phyloP scores from a whole-genome alignment of 2,113 vertebrate species.

The Struthio camelus region DNA sequence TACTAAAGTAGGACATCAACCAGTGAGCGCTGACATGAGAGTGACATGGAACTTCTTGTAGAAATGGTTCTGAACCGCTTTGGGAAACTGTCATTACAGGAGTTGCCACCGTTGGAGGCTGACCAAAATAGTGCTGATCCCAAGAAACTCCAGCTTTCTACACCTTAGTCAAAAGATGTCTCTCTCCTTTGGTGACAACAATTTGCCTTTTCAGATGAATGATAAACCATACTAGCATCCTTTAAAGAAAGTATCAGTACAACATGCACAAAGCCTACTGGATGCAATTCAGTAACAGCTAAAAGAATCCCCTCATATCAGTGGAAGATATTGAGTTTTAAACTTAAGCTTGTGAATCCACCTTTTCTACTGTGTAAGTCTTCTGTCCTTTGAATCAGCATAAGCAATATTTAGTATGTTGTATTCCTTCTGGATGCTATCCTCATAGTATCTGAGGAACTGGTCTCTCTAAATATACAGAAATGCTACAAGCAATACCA shows the following conservation, averaged over 20 bases:
- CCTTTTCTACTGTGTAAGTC: background rate
- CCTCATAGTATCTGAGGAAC: background rate
- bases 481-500: background rate
- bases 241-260: background rate
- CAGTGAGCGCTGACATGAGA: background rate
- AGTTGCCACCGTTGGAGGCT: rapidly evolving
- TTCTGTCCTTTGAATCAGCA: background rate
- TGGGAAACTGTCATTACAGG: background rate
- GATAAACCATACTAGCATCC: background rate
- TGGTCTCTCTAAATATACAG: background rate
- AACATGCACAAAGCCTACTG: background rate
- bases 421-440: background rate
- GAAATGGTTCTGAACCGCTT: background rate
- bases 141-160: background rate
- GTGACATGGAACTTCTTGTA: background rate
- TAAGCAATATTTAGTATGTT: background rate
- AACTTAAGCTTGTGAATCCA: background rate
- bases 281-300: background rate
- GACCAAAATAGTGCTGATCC: background rate
- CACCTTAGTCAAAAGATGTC: background rate
- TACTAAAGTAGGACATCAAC: background rate
- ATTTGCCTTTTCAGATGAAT: background rate
- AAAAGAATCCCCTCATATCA: background rate
- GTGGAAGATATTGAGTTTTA: background rate
- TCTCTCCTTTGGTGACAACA: background rate